Percentiles rank a stretch among this genome's conserved stretches.
Evolutionary conservation across 2,888 invertebrate species (phyloP).

Genomic region (Camptogramma bilineatum): DNA sequence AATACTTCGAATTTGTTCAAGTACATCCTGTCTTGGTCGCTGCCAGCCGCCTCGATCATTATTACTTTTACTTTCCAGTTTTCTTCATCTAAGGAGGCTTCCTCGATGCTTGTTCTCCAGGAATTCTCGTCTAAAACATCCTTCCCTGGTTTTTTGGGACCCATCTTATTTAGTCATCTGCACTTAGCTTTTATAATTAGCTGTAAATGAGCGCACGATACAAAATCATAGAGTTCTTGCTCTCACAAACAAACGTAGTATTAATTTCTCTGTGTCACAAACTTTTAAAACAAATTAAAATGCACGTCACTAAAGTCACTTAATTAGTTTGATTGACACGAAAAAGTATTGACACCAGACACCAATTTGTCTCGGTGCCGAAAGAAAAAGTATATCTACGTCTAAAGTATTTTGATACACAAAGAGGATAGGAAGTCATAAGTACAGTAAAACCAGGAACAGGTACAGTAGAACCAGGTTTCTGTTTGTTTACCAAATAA

Average conservation of each 20-base stretch:
- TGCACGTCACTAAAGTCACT: neutral
- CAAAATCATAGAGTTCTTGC: neutral
- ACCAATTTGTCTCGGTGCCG: too few species aligned
- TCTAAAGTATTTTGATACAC: too few species aligned
- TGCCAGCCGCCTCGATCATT: conserved; percentile 72
- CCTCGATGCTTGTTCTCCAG: conserved; percentile 68
- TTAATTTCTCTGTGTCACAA: too few species aligned
- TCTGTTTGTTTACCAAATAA: too few species aligned
- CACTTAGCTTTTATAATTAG: neutral
- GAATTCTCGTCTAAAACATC: conserved; percentile 55
- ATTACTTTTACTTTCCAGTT: conserved; percentile 71
- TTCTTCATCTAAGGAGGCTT: conserved; percentile 63
- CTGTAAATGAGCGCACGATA: neutral
- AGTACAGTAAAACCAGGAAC: too few species aligned
- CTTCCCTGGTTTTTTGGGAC: conserved; percentile 62
- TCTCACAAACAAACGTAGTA: too few species aligned
- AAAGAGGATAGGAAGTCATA: too few species aligned
- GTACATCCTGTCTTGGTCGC: conserved; percentile 75
- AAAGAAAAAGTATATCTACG: too few species aligned
- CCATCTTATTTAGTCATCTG: conserved; percentile 51
- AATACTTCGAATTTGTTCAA: conserved; percentile 72
- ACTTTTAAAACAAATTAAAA: too few species aligned
- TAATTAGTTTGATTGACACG: too few species aligned
- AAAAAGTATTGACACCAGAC: too few species aligned
- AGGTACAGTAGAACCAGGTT: too few species aligned